Conservation (phyloP, 92 coral and sea anemone genomes). For the Heteractis magnifica region DNA sequence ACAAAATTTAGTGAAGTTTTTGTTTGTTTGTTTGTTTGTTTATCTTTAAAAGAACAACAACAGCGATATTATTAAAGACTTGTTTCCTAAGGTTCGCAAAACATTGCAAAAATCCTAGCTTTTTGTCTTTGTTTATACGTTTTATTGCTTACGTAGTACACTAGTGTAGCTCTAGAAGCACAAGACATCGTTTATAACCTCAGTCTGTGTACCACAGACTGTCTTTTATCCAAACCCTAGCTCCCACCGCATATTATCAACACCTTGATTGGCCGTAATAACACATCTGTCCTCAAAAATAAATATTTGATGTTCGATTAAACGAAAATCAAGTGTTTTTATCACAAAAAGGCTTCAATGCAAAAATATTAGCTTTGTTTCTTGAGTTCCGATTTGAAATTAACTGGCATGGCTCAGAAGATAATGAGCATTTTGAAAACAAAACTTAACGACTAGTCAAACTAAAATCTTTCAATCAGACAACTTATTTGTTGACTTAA, state of each 20-base stretch:
- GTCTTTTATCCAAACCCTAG: background rate
- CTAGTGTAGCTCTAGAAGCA: too few relatives aligned
- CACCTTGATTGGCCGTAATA: background rate
- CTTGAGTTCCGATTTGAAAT: background rate
- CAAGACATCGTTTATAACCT: too few relatives aligned
- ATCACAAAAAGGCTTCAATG: background rate
- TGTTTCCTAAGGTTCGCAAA: too few relatives aligned
- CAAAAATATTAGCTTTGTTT: background rate
- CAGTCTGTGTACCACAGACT: background rate
- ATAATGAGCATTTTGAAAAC: background rate
- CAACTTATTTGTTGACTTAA: background rate
- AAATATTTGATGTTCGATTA: background rate
- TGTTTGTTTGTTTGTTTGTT: too few relatives aligned
- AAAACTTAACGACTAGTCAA: background rate
- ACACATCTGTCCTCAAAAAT: background rate
- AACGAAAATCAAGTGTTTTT: background rate
- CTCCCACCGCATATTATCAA: background rate
- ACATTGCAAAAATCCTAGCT: too few relatives aligned
- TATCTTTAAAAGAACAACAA: too few relatives aligned
- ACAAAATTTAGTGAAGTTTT: too few relatives aligned
- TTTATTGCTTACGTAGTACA: too few relatives aligned
- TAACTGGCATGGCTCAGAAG: background rate
- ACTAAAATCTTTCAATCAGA: background rate
- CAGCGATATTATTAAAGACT: too few relatives aligned
- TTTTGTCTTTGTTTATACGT: too few relatives aligned